Evolutionary conservation across 2,113 vertebrate genomes (phyloP), one percentile per base, ranked within the genome.

Genomic region (Mormoops blainvillei): DNA sequence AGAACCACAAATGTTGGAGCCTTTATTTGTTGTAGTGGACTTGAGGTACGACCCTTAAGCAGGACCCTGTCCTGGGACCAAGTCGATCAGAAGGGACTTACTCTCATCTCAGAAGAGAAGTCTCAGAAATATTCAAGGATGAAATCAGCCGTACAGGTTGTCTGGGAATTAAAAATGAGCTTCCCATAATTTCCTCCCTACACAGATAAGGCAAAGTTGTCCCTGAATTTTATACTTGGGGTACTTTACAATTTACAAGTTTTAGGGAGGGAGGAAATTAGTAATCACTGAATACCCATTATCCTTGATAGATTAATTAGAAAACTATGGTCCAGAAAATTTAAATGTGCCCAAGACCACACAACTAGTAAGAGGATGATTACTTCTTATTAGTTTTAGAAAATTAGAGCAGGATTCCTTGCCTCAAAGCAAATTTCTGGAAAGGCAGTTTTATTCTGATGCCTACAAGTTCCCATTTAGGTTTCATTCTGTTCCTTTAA

Each of bases 321-420:
- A 87, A 94, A 94, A 90, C 26, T 94, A 24, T 90, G 56, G 54
- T 81, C 48, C 45, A 93, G 70, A 87, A 89, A 38, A 80, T 74
- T 87, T 92, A 58, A 95, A 87, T 73, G 58, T 90, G 36, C 65
- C 45, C 70, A 87, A 95, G 96, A 95, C 96, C 95, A 98, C 92
- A 97, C 94, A 98, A 38, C 87, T 77, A 86, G 87, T 70, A 84
- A 94, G 41, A 84, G 36, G 83, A 52, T 74, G 43, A 65, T 94
- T 89, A 80, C 56, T 93, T 95, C 93, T 94, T 94, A 97, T 89
- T 95, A 54, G 82, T 96, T 96, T 96, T 84, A 89, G 91, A 93
- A 96, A 97, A 95, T 87, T 87, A 94, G 56, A 87, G 65, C 63
- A 91, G 67, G 56, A 71, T 89, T 93, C 61, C 84, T 95, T 83